phyloP scores from a whole-genome alignment of 1,140 invertebrate species.

The Papilio aristodemus region DNA sequence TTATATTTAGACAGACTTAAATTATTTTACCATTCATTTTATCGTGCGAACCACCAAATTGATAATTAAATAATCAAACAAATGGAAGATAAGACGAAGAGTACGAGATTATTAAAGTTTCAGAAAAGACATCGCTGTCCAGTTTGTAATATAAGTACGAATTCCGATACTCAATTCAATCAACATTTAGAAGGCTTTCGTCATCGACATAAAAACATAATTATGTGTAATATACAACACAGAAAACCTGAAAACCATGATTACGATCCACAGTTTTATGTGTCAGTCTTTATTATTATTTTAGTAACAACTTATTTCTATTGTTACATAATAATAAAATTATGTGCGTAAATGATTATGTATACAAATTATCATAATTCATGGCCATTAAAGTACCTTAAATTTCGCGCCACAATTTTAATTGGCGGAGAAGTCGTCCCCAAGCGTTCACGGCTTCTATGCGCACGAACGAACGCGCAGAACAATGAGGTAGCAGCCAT shows the following conservation, averaged over 20 bases:
- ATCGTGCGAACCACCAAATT: background rate
- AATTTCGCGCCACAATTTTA: conserved; percentile 81
- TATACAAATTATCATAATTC: conserved; percentile 58
- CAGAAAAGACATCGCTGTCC: conserved; percentile 59
- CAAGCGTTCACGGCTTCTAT: conserved; percentile 81
- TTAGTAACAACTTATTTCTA: conserved; percentile 61
- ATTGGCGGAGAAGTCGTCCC: conserved; percentile 79
- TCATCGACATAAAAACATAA: conserved; percentile 58
- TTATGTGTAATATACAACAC: conserved; percentile 40
- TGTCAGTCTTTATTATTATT: conserved; percentile 55
- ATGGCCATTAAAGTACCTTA: conserved; percentile 72
- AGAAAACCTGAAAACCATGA: conserved; percentile 42
- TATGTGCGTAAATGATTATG: conserved; percentile 47
- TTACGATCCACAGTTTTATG: conserved; percentile 52
- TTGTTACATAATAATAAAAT: conserved; percentile 57
- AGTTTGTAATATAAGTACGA: conserved; percentile 61
- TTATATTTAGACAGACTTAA: background rate
- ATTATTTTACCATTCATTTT: background rate
- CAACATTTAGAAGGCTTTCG: conserved; percentile 68
- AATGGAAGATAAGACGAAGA: conserved; percentile 37
- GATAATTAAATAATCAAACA: background rate
- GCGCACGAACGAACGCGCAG: conserved; percentile 81
- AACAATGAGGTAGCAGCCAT: conserved; percentile 81
- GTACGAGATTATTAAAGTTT: conserved; percentile 39
- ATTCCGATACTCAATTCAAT: conserved; percentile 67